Conservation (phyloP, 2,113 vertebrate species). For the Mesembrinibis cayennensis region DNA sequence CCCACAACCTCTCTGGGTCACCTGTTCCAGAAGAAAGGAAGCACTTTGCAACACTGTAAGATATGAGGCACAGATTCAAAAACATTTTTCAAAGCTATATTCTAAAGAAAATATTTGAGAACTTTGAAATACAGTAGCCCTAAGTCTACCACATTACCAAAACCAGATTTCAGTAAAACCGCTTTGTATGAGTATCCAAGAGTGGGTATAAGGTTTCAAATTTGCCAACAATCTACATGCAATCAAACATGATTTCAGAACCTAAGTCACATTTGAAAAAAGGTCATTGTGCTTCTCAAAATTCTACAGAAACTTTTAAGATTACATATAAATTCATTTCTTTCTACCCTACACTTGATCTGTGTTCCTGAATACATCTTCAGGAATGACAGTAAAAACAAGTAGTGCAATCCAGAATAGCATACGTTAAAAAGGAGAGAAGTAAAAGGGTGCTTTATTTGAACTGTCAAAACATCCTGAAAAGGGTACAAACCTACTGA, state of each 20-base stretch:
- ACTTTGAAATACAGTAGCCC: not conserved
- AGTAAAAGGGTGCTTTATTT: not conserved
- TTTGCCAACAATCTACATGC: not conserved
- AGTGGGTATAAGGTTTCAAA: not conserved
- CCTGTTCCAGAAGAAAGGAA: not conserved
- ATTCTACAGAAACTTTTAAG: not conserved
- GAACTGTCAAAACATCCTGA: not conserved
- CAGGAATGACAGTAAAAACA: not conserved
- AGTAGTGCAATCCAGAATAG: not conserved
- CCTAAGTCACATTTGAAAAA: not conserved
- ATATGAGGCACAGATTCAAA: not conserved
- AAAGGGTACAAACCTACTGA: not conserved
- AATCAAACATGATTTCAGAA: not conserved
- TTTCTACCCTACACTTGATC: not conserved
- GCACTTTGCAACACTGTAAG: not conserved
- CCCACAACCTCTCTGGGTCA: not conserved
- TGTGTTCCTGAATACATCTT: not conserved
- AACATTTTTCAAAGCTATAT: not conserved
- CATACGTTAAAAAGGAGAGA: not conserved
- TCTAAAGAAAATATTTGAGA: not conserved
- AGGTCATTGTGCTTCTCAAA: not conserved
- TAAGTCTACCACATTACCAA: not conserved
- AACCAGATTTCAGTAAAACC: not conserved
- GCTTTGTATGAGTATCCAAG: not conserved
- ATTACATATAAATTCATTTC: not conserved